Conservation (phyloP, 2,888 invertebrate species). For the Melipona bicolor region DNA sequence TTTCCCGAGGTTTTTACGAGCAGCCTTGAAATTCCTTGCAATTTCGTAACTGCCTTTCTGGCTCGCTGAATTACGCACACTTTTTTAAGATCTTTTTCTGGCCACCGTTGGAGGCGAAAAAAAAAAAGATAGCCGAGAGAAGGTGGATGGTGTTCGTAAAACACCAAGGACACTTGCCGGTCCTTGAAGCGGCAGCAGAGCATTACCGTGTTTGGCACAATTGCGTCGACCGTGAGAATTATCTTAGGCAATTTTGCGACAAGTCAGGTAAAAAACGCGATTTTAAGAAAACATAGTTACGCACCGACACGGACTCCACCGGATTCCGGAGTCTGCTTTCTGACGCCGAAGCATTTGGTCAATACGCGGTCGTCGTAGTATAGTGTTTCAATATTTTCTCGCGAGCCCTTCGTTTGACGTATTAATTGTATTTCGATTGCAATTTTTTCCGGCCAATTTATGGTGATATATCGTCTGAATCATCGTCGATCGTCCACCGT, state of each 20-base stretch:
- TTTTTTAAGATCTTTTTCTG: slow-evolving; percentile 69
- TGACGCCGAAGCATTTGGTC: slow-evolving; percentile 25
- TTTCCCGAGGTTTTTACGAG: slow-evolving; percentile 74
- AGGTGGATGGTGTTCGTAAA: slow-evolving; percentile 37
- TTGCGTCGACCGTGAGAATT: slow-evolving; percentile 41
- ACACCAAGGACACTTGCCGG: slow-evolving; percentile 62
- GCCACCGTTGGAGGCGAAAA: slow-evolving; percentile 26
- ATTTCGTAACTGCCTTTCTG: slow-evolving; percentile 75
- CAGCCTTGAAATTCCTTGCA: slow-evolving; percentile 80
- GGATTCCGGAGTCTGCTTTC: slow-evolving; percentile 20
- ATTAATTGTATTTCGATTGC: background rate
- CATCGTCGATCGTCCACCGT: background rate
- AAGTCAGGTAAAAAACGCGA: slow-evolving; percentile 56
- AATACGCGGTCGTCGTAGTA: background rate
- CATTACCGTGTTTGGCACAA: slow-evolving; percentile 38
- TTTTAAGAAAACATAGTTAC: slow-evolving; percentile 9
- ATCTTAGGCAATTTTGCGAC: slow-evolving; percentile 30
- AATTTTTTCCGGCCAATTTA: background rate
- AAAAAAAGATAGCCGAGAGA: background rate
- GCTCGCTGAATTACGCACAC: slow-evolving; percentile 66
- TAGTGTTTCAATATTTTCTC: background rate
- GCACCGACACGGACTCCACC: background rate
- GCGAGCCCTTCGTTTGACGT: too few relatives aligned
- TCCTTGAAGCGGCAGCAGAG: slow-evolving; percentile 68
- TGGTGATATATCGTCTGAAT: background rate